Conservation (phyloP, 2,888 invertebrate species). For the Megamerina dolium region DNA sequence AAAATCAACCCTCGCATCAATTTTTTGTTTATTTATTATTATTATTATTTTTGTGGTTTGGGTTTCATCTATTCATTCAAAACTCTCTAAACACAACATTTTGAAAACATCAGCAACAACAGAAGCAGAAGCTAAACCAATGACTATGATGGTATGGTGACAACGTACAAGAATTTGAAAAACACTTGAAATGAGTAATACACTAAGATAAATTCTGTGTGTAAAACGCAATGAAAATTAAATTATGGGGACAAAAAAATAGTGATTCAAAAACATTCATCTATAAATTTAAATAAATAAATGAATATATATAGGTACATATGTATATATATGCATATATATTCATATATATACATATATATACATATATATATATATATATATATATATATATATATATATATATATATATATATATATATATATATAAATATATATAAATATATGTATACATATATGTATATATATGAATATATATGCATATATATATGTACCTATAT, state of each 20-base stretch:
- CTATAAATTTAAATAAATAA: too few species aligned
- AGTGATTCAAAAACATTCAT: constrained; percentile 7
- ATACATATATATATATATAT: not conserved
- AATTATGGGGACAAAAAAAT: too few species aligned
- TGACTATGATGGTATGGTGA: too few species aligned
- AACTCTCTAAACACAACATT: constrained; percentile 35
- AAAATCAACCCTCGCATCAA: constrained; percentile 39
- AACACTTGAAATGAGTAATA: constrained; percentile 14
- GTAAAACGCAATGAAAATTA: not conserved
- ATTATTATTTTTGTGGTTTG: constrained; percentile 33
- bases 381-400: too few species aligned
- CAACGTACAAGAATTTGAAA: constrained; percentile 10
- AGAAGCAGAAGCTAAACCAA: constrained; percentile 4
- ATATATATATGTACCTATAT: not conserved
- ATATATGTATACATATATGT: too few species aligned
- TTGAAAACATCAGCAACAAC: constrained; percentile 20
- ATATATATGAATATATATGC: not conserved
- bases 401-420: too few species aligned
- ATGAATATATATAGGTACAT: too few species aligned
- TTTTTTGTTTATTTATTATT: too few species aligned
- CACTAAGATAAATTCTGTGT: constrained; percentile 18
- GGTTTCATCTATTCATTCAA: constrained; percentile 42
- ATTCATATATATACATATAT: not conserved
- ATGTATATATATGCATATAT: not conserved
- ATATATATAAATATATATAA: too few species aligned